Percentiles rank a stretch among this genome's conserved stretches.
Conservation (phyloP, 2,113 vertebrate species). For the Sapayoa aenigma region DNA sequence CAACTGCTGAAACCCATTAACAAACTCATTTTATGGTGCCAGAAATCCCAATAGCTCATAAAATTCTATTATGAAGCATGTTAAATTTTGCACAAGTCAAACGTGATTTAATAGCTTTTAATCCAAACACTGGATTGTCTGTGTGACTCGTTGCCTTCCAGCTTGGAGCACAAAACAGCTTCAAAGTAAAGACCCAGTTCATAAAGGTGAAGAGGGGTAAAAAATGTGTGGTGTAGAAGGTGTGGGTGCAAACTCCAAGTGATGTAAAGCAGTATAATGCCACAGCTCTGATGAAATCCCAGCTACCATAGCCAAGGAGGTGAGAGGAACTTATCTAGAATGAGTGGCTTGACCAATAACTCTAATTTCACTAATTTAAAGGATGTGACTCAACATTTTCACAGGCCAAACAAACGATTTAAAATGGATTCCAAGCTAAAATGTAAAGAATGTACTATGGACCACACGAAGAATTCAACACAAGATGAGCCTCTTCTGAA, state of each 20-base stretch:
- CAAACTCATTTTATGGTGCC: constrained; percentile 56
- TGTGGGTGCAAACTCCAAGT: background rate
- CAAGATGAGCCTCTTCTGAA: background rate
- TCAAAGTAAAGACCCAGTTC: constrained; percentile 11
- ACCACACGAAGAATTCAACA: background rate
- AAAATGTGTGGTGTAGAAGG: background rate
- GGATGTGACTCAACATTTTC: background rate
- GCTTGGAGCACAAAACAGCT: background rate
- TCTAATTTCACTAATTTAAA: background rate
- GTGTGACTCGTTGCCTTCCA: constrained; percentile 1
- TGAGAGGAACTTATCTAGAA: background rate
- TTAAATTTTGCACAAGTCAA: constrained; percentile 47
- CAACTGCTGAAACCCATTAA: constrained; percentile 65
- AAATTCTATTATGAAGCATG: constrained; percentile 43
- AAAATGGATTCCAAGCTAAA: background rate
- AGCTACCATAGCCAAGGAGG: background rate
- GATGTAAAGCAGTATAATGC: background rate
- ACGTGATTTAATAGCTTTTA: constrained; percentile 47
- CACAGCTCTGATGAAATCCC: background rate
- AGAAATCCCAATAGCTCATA: constrained; percentile 64
- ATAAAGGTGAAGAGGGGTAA: constrained; percentile 11
- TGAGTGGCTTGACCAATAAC: background rate
- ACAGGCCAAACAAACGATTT: background rate
- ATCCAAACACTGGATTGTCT: constrained; percentile 29
- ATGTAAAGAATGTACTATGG: background rate